Percentiles rank a stretch among this genome's conserved stretches.
Evolutionary conservation across 2,113 vertebrate genomes (phyloP).

Genomic region (western clawed frog (Xenopus tropicalis)): DNA sequence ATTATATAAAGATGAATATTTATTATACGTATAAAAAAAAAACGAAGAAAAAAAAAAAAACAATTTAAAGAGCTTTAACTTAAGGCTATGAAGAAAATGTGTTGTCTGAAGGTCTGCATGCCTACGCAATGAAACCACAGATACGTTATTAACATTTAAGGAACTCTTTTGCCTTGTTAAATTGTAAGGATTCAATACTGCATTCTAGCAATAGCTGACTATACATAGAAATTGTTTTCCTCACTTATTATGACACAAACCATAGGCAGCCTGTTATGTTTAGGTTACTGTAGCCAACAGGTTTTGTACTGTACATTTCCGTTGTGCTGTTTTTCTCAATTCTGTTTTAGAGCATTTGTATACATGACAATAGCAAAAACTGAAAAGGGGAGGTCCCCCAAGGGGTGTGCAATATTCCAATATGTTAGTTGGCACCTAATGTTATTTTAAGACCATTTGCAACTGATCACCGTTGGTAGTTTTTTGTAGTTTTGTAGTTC

Average conservation of each 20-base stretch:
- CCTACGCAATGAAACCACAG: slow-evolving; percentile 8
- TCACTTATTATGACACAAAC: slow-evolving; percentile 2
- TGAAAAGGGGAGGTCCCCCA: too few relatives aligned
- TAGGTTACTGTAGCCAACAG: not conserved
- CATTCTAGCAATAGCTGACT: slow-evolving; percentile 31
- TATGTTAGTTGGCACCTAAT: too few relatives aligned
- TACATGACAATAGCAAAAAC: too few relatives aligned
- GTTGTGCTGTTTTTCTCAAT: too few relatives aligned
- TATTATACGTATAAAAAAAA: slow-evolving; percentile 40
- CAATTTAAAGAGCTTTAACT: slow-evolving; percentile 29
- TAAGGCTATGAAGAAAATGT: slow-evolving; percentile 33
- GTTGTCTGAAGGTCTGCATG: slow-evolving; percentile 31
- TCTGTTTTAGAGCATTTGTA: too few relatives aligned
- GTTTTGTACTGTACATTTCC: not conserved
- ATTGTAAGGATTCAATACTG: slow-evolving; percentile 22
- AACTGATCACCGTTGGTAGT: too few relatives aligned
- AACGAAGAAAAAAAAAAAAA: too few relatives aligned
- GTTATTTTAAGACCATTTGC: too few relatives aligned
- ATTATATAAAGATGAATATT: slow-evolving; percentile 46
- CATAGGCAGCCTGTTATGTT: not conserved
- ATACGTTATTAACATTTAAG: slow-evolving; percentile 18
- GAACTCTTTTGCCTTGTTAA: slow-evolving; percentile 32
- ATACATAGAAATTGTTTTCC: slow-evolving; percentile 16
- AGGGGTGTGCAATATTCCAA: too few relatives aligned
- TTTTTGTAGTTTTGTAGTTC: too few relatives aligned